These are phyloP conservation scores for Caloenas nicobarica DNA, from an alignment of 2,113 vertebrate species.

Conservation along the genomic window DNA sequence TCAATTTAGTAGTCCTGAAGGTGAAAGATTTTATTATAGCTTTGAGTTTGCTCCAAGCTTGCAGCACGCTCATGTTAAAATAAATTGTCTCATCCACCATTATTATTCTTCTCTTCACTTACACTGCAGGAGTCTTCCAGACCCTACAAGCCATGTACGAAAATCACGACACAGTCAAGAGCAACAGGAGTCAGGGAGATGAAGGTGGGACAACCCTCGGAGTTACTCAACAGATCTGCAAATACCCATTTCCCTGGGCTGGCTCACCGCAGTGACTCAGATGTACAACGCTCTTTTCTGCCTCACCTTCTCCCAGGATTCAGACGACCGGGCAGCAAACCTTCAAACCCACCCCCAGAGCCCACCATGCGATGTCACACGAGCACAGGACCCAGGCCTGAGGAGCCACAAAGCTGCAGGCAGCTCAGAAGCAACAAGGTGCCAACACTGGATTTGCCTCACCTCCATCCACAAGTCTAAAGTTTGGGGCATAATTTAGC, in stretches of 20 bases:
- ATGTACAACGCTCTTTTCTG: background rate
- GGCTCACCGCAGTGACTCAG: background rate
- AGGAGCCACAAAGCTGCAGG: background rate
- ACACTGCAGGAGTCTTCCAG: background rate
- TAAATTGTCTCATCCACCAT: background rate
- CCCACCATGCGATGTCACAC: accelerated
- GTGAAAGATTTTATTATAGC: background rate
- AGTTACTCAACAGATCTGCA: background rate
- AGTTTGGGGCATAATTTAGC: background rate
- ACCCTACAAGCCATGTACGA: background rate
- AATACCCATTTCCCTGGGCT: background rate
- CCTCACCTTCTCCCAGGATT: background rate
- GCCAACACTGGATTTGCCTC: background rate
- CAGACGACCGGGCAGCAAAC: background rate
- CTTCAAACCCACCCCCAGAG: background rate
- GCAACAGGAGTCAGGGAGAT: background rate
- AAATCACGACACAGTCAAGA: background rate
- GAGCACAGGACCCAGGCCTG: background rate
- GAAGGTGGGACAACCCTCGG: background rate
- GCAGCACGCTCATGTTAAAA: background rate
- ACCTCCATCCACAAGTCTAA: background rate
- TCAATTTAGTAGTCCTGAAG: background rate
- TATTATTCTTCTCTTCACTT: background rate
- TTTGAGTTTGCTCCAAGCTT: background rate
- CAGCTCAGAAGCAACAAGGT: background rate